These are phyloP conservation scores for Cirrhinus molitorella DNA, from an alignment of 2,797 vertebrate genomes.

Conservation along the genomic window DNA sequence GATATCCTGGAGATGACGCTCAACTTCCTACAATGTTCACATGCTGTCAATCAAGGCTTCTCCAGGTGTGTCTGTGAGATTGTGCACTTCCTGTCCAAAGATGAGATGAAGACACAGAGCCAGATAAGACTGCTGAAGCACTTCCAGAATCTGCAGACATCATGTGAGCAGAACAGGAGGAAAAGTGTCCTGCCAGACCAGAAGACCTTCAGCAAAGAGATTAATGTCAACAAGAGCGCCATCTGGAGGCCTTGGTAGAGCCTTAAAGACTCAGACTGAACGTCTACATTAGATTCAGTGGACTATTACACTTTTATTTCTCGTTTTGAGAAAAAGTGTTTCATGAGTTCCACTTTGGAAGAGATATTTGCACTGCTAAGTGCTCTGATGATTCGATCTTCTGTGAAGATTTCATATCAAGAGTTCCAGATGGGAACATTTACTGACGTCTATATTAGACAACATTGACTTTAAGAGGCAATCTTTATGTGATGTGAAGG, in stretches of 20 bases:
- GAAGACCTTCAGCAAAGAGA: slow-evolving; percentile 42
- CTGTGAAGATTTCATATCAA: neutral
- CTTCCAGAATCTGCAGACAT: slow-evolving; percentile 19
- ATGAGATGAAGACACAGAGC: neutral
- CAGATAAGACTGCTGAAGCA: neutral
- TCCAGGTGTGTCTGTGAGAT: too few species aligned
- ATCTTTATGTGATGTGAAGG: neutral
- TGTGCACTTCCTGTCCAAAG: neutral
- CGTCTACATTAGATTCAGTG: neutral
- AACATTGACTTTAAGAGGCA: neutral
- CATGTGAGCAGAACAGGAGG: slow-evolving; percentile 37
- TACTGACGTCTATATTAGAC: slow-evolving; percentile 16
- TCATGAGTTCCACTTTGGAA: too few species aligned
- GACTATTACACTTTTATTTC: too few species aligned
- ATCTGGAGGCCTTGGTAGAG: slow-evolving; percentile 51
- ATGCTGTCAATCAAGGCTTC: slow-evolving; percentile 63
- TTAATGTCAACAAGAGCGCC: slow-evolving; percentile 17
- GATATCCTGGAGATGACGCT: slow-evolving; percentile 67
- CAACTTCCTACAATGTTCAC: neutral
- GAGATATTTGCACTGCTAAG: slow-evolving; percentile 6
- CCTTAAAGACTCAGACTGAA: neutral
- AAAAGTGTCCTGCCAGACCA: slow-evolving; percentile 35
- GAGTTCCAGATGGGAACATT: slow-evolving; percentile 1
- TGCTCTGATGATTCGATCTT: slow-evolving; percentile 1
- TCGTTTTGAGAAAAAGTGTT: too few species aligned